Conservation (phyloP, 2,888 invertebrate species). For the Ornithoptera priamus region DNA sequence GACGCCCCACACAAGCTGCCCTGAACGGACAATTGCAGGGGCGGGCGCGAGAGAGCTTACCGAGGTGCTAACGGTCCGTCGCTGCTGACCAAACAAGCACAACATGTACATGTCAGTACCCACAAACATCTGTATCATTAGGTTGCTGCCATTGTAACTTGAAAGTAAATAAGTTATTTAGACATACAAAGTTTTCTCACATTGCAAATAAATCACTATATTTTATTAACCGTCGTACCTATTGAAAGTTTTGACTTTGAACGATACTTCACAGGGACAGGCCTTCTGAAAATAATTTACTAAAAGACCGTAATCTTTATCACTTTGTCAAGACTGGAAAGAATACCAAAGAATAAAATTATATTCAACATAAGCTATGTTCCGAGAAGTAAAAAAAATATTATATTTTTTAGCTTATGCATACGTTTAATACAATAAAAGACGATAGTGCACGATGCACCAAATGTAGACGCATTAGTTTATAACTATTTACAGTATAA, state of each 20-base stretch:
- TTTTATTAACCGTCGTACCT: slow-evolving; percentile 15
- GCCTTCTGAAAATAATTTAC: slow-evolving; percentile 15
- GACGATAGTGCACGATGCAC: too few relatives aligned
- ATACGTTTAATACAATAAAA: too few relatives aligned
- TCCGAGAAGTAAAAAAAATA: too few relatives aligned
- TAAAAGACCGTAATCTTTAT: neutral
- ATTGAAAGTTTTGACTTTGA: neutral
- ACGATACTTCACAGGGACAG: neutral
- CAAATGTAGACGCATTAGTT: too few relatives aligned
- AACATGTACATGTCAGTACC: slow-evolving; percentile 77
- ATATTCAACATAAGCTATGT: too few relatives aligned
- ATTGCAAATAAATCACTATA: slow-evolving; percentile 2
- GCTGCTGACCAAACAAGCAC: slow-evolving; percentile 80
- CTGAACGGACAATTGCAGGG: slow-evolving; percentile 45
- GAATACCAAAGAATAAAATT: too few relatives aligned
- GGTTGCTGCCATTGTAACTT: slow-evolving; percentile 37
- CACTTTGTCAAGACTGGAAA: too few relatives aligned
- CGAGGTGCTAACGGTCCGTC: slow-evolving; percentile 78
- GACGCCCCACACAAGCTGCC: slow-evolving; percentile 65
- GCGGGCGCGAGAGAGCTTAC: slow-evolving; percentile 69
- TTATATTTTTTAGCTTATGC: too few relatives aligned
- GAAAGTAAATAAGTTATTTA: slow-evolving; percentile 40
- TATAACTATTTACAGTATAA: too few relatives aligned
- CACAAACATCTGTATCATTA: slow-evolving; percentile 61
- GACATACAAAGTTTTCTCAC: neutral